Percentiles rank a stretch among this genome's conserved stretches.
These are phyloP conservation scores for Eolophus roseicapilla DNA, from an alignment of 2,113 vertebrate species.

Conservation along the genomic window DNA sequence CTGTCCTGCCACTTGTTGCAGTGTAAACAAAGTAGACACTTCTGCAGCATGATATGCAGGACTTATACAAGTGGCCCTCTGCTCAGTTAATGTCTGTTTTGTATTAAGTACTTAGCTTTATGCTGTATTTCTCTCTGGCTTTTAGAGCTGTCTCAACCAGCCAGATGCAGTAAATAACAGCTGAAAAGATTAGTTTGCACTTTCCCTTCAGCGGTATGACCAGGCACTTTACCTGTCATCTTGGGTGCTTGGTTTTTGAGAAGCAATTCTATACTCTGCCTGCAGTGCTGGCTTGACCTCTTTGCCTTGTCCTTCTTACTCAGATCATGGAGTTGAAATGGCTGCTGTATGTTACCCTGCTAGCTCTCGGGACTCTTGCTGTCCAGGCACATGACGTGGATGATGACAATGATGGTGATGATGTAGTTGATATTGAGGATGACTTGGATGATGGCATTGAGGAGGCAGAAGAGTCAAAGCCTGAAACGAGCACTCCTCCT, in stretches of 20 bases:
- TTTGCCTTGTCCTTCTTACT: neutral
- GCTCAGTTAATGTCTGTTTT: neutral
- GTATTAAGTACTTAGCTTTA: neutral
- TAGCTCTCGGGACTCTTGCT: conserved; percentile 74
- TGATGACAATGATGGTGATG: conserved; percentile 80
- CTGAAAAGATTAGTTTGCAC: neutral
- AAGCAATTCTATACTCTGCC: fast-evolving
- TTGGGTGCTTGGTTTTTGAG: neutral
- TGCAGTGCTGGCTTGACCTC: neutral
- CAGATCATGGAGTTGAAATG: conserved; percentile 90
- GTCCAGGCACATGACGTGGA: conserved; percentile 71
- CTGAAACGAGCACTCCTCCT: conserved; percentile 70
- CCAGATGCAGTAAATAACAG: neutral
- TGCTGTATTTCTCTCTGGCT: neutral
- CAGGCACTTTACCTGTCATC: neutral
- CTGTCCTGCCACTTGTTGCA: neutral
- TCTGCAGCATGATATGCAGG: neutral
- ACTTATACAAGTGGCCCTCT: fast-evolving
- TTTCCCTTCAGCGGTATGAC: neutral
- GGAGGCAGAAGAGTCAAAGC: conserved; percentile 73
- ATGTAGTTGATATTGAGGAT: conserved; percentile 81
- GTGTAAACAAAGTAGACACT: neutral
- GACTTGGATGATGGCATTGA: conserved; percentile 83
- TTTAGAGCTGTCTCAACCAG: neutral
- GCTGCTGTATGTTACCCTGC: conserved; percentile 77